phyloP scores from a whole-genome alignment of 2,797 vertebrate species.

The Sebastes variabilis region DNA sequence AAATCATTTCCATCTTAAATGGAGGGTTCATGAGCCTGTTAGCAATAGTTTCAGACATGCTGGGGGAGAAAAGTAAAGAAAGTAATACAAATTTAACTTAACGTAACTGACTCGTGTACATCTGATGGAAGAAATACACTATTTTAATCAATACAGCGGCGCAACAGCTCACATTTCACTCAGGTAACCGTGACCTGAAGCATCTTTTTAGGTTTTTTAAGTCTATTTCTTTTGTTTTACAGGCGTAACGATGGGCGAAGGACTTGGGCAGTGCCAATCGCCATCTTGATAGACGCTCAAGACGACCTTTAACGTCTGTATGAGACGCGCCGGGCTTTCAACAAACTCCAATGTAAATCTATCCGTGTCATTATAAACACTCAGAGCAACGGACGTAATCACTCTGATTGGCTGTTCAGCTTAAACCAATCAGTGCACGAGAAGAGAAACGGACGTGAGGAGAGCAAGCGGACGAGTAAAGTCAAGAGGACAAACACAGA shows the following conservation, averaged over 20 bases:
- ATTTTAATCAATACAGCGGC: too few relatives aligned
- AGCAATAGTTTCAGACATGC: not conserved
- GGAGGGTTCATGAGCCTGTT: not conserved
- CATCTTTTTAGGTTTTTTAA: not conserved
- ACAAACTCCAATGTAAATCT: too few relatives aligned
- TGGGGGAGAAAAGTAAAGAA: not conserved
- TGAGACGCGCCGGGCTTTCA: too few relatives aligned
- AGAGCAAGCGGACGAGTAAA: fast-evolving
- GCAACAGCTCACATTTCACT: not conserved
- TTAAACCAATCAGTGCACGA: too few relatives aligned
- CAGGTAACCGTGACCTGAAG: not conserved
- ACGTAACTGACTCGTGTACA: not conserved
- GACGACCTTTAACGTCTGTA: too few relatives aligned
- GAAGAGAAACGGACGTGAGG: too few relatives aligned
- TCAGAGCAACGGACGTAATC: too few relatives aligned
- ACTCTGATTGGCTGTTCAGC: too few relatives aligned
- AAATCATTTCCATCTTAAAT: not conserved
- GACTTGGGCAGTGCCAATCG: fast-evolving
- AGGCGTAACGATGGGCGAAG: not conserved
- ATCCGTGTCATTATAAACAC: too few relatives aligned
- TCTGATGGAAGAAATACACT: not conserved
- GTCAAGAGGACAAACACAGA: too few relatives aligned
- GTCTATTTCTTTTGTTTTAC: not conserved
- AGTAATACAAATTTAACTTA: not conserved
- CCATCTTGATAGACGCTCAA: too few relatives aligned